These are phyloP conservation scores for Coptodon rendalli DNA, from an alignment of 2,113 vertebrate genomes.

Conservation along the genomic window DNA sequence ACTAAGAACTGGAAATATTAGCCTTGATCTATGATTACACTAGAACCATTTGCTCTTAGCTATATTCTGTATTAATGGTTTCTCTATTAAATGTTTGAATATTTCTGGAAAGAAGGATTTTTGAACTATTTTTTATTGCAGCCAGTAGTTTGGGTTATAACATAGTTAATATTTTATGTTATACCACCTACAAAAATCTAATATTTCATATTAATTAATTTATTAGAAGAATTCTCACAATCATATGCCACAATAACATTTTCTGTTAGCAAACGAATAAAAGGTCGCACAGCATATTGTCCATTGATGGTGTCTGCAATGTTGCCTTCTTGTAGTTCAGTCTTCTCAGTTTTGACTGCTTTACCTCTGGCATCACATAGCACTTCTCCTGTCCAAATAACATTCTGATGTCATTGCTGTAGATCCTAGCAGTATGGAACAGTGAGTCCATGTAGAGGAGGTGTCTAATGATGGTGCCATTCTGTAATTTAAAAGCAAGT, in stretches of 20 bases:
- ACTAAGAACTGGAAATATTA: slow-evolving; percentile 46
- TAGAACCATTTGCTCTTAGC: slow-evolving; percentile 24
- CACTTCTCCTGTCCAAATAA: neutral
- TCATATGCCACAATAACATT: neutral
- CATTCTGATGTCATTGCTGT: neutral
- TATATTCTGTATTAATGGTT: neutral
- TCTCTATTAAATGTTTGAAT: neutral
- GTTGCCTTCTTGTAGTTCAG: neutral
- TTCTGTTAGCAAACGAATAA: neutral
- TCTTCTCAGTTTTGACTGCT: neutral
- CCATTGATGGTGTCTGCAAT: neutral
- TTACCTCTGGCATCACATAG: neutral
- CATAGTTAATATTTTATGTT: neutral
- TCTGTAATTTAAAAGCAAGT: neutral
- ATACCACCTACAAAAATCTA: neutral
- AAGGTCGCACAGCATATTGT: neutral
- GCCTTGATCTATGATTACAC: slow-evolving; percentile 50
- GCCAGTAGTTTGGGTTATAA: neutral
- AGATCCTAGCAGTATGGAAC: neutral
- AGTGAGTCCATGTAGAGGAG: neutral
- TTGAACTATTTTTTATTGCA: neutral
- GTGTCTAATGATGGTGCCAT: neutral
- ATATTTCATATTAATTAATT: neutral
- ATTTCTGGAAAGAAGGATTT: neutral
- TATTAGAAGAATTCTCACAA: neutral